Evolutionary conservation across 2,888 invertebrate species (phyloP).

Genomic region (Electrophaes corylata): DNA sequence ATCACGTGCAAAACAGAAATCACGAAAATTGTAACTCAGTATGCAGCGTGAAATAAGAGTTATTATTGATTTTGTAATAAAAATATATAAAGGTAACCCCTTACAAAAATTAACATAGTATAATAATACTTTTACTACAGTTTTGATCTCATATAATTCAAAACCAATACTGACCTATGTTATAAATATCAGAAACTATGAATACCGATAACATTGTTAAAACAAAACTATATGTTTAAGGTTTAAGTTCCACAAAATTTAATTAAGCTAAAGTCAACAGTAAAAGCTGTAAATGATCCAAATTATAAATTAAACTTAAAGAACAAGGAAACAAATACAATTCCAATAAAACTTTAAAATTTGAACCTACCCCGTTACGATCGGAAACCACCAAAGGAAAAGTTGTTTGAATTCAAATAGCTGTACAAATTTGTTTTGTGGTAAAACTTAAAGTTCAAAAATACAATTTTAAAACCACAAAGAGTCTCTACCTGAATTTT

Average conservation of each 20-base stretch:
- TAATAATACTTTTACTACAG: too few species aligned
- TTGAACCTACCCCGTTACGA: conserved; percentile 8
- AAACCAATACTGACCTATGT: too few species aligned
- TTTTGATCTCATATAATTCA: too few species aligned
- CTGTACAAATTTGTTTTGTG: conserved; percentile 10
- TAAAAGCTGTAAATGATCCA: neutral
- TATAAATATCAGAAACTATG: too few species aligned
- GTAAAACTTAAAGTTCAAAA: conserved; percentile 15
- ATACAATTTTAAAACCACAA: conserved; percentile 16
- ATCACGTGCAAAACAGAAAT: too few species aligned
- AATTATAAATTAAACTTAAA: conserved; percentile 6
- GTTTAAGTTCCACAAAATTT: neutral
- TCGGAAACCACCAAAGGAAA: conserved; percentile 18
- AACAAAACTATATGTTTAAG: too few species aligned
- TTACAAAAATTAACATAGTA: too few species aligned
- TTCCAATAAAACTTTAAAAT: conserved; percentile 4
- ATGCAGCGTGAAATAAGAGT: too few species aligned
- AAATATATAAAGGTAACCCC: too few species aligned
- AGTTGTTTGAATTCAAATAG: conserved; percentile 14
- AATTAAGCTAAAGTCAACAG: neutral
- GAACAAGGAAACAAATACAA: conserved; percentile 10
- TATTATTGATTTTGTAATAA: too few species aligned
- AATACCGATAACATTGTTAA: neutral
- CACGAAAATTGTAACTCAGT: too few species aligned
- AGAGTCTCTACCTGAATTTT: neutral